A percentile compares a stretch with the other conserved stretches of the same genome.
phyloP scores from a whole-genome alignment of 2,888 invertebrate genomes.

The Encarsia formosa region DNA sequence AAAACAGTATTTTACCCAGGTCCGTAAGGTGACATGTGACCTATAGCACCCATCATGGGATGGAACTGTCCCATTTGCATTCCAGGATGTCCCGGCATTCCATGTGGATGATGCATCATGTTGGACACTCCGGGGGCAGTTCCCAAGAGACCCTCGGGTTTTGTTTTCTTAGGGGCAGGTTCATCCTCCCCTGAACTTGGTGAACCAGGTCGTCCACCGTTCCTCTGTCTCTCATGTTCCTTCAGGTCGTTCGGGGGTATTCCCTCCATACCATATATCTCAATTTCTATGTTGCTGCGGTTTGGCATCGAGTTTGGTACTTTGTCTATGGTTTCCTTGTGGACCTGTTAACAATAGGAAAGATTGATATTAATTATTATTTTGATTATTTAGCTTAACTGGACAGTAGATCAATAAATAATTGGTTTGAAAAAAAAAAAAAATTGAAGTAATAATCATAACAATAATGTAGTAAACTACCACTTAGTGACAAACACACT shows the following conservation, averaged over 20 bases:
- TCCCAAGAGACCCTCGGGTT: conserved; percentile 65
- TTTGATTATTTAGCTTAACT: too few relatives aligned
- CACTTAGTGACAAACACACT: too few relatives aligned
- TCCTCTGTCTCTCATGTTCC: conserved; percentile 88
- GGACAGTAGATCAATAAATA: too few relatives aligned
- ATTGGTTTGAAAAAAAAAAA: too few relatives aligned
- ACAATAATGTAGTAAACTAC: too few relatives aligned
- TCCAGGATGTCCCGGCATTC: conserved; percentile 53
- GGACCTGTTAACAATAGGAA: conserved; percentile 64
- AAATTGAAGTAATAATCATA: too few relatives aligned
- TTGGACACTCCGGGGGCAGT: conserved; percentile 61
- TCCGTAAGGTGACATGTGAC: conserved; percentile 59
- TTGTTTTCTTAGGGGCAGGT: conserved; percentile 72
- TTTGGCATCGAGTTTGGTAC: conserved; percentile 98
- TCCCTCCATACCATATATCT: conserved; percentile 99
- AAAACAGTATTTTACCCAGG: conserved; percentile 30
- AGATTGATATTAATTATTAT: background rate
- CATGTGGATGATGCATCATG: conserved; percentile 60
- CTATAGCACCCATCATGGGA: conserved; percentile 62
- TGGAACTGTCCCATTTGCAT: conserved; percentile 60
- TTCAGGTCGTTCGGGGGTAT: conserved; percentile 93
- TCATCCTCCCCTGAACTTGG: conserved; percentile 83
- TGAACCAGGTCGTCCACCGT: conserved; percentile 64
- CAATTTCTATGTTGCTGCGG: conserved; percentile 97
- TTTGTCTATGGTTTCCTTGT: conserved; percentile 99